Evolutionary conservation across 2,888 invertebrate genomes (phyloP).

Genomic region (Lithosia quadra): DNA sequence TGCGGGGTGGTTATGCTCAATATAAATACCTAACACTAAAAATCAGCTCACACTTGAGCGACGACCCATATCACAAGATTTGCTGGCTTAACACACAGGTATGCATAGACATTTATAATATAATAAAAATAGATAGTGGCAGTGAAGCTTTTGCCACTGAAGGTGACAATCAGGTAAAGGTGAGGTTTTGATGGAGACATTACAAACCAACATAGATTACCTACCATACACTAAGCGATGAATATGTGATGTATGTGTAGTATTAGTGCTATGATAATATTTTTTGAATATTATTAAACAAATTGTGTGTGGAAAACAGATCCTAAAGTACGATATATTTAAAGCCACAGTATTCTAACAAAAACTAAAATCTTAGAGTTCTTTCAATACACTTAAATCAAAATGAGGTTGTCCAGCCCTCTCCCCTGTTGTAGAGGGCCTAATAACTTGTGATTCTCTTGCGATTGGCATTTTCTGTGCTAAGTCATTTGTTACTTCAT

Average conservation of each 20-base stretch:
- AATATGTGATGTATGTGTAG: background rate
- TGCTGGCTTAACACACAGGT: no score
- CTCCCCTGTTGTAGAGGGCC: constrained; percentile 53
- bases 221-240: background rate
- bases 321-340: background rate
- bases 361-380: constrained; percentile 45
- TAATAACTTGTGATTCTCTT: constrained; percentile 44
- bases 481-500: constrained; percentile 51
- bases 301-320: background rate
- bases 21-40: no score
- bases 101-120: no score
- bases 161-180: no score
- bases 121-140: no score
- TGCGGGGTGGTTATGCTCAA: no score
- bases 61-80: no score
- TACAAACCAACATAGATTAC: background rate
- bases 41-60: no score
- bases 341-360: background rate
- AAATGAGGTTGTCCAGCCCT: constrained; percentile 64
- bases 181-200: background rate
- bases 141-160: no score
- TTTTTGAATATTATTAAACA: background rate
- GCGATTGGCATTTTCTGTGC: constrained; percentile 52
- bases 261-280: background rate
- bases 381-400: constrained; percentile 73